Base-by-base conservation (phyloP, 1,140 invertebrate genomes). In the Galleria mellonella region DNA sequence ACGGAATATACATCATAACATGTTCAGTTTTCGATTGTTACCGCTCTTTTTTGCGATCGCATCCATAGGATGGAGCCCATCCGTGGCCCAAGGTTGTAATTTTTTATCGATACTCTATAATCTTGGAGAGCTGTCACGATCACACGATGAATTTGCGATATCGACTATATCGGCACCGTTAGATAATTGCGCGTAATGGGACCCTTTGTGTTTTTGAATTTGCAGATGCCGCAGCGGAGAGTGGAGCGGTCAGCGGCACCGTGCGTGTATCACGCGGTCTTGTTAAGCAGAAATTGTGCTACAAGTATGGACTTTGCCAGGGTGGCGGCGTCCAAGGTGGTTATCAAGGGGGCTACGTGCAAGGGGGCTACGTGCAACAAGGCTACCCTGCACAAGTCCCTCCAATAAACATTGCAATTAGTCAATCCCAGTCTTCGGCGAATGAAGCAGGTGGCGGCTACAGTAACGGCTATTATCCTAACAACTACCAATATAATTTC, bases 321-420 rank as follows among this genome's bases (percentile, higher is more conserved):
- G 55, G 57, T 1, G 45, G 48, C 1, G 39, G 41, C 27, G 35
- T 17, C 0, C 44, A 62, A 37, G 66, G 53, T 9, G 66, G 64
- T 2, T 51, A 51, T 9, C 58, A 65, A 28, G 45, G 62, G 4
- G 51, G 62, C 10, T 6, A 23, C 17, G 2, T 23, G 2, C 58
- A 62, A 10, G 58, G 55, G 11, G 55, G 61, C 13, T 54, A 62
- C 11, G 64, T 60, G 1, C 61, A 67, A 41, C 63, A 54, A 5
- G 56, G 58, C 2, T 64, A 74, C 17, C 72, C 62, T 9, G 53
- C 38, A 13, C 48, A 44, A 0, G 32, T 36, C n/a, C 51, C 46
- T 15, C 64, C 72, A 0, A 77, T 83, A 33, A 81, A 83, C 43
- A 81, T 83, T 38, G 79, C 69, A 5, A 79, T 83, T 28, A 83